These are phyloP conservation scores for Sturnira hondurensis DNA, from an alignment of 2,113 vertebrate genomes.

Conservation along the genomic window DNA sequence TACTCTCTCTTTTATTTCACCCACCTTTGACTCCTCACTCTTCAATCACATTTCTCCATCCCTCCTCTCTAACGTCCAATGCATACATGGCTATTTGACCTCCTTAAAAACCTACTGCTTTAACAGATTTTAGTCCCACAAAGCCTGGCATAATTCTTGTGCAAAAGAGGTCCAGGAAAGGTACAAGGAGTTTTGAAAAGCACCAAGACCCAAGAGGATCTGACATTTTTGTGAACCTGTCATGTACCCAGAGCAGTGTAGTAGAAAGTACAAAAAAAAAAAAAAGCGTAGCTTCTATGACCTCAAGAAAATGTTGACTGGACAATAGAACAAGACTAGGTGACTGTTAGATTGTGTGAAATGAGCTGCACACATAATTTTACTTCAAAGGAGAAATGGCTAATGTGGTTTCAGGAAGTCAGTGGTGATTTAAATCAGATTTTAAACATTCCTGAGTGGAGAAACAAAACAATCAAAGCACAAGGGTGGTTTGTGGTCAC, in stretches of 20 bases:
- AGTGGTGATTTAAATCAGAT: neutral
- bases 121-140: neutral
- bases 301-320: neutral
- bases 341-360: neutral
- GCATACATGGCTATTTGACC: neutral
- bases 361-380: neutral
- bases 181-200: conserved; percentile 19
- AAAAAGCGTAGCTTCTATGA: neutral
- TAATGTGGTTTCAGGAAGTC: neutral
- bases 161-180: neutral
- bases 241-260: neutral
- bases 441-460: neutral
- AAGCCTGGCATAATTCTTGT: neutral
- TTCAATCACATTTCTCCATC: neutral
- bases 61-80: neutral
- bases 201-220: neutral
- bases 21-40: neutral
- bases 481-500: neutral
- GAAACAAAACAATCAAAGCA: neutral
- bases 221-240: neutral
- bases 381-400: neutral
- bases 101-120: neutral
- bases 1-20: neutral
- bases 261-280: conserved; percentile 2
- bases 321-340: neutral